A percentile compares a stretch with the other conserved stretches of the same genome.
Evolutionary conservation across 2,888 invertebrate genomes (phyloP).

Genomic region (Phorcus lineatus): DNA sequence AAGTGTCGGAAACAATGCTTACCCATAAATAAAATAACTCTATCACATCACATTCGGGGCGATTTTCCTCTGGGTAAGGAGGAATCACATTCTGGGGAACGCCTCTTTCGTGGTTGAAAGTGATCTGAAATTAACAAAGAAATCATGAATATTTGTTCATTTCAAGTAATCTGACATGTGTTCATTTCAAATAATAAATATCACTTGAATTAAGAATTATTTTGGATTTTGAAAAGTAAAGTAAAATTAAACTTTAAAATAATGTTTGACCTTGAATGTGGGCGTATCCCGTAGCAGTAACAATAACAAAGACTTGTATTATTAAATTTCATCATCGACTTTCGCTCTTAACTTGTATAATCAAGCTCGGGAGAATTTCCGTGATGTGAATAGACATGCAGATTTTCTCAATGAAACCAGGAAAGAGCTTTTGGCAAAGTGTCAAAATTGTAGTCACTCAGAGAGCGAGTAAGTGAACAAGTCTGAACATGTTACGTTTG

Average conservation of each 20-base stretch:
- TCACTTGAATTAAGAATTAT: too few relatives aligned
- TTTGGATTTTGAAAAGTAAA: too few relatives aligned
- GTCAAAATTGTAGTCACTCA: constrained; percentile 10
- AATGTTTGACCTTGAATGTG: too few relatives aligned
- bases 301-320: too few relatives aligned
- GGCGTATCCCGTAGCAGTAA: too few relatives aligned
- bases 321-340: too few relatives aligned
- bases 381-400: constrained; percentile 20
- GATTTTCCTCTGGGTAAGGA: not conserved
- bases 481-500: not conserved
- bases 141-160: too few relatives aligned
- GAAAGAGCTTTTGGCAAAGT: not conserved
- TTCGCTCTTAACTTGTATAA: not conserved
- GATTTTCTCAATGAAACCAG: constrained; percentile 14
- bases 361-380: not conserved
- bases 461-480: not conserved
- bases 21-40: constrained; percentile 16
- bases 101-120: not conserved
- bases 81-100: not conserved
- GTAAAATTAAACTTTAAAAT: too few relatives aligned
- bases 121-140: not conserved
- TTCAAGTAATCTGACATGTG: too few relatives aligned
- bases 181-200: too few relatives aligned
- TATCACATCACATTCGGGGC: constrained; percentile 3
- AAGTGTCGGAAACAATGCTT: not conserved